Base-by-base conservation (phyloP, 1,140 invertebrate genomes). In the Pollicipes pollicipes region DNA sequence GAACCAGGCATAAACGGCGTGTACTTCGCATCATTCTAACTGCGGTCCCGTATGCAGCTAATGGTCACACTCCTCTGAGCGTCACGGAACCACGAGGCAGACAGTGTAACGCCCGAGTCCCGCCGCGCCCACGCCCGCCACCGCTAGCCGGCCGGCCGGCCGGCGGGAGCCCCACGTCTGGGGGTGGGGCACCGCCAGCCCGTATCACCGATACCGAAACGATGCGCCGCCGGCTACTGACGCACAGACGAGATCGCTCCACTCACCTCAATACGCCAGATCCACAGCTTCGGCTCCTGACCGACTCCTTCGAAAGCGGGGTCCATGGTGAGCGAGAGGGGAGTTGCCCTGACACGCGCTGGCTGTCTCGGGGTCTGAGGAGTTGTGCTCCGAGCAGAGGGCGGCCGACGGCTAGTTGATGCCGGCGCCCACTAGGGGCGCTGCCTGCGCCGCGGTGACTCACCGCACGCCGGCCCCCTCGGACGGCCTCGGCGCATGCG, bases 221-320 rank as follows among this genome's bases (percentile, higher is more conserved):
- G n/a, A n/a, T n/a, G n/a, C n/a, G 45, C 45, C 45, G 2, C 45
- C 45, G 24, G 13, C 2, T 21, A 21, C 8, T 21, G 17, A 35
- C 45, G 45, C 45, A 58, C 13, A 13, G 13, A 58, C 45, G 13
- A 58, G 13, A 58, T 3, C 24, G 45, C 45, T 21, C 78, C 0
- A 77, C 68, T 16, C 27, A 69, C 68, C 68, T 69, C 68, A 27
- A 69, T 69, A 35, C 68, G 32, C 66, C 70, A 68, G 70, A 71
- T 66, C 66, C 28, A 30, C 70, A 32, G 28, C 26, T 66, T 69
- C 1, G 28, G 28, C 32, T 71, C 70, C 29, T 45, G 69, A 30
- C 58, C 58, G 30, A 66, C 70, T 71, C 70, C 30, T 69, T 69
- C 68, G 68, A 69, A 69, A n/a, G 68, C 68, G n/a, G 68, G 68